Evolutionary conservation across 2,113 vertebrate genomes (phyloP), one percentile per base, ranked within the genome.

Genomic region (Salvelinus sp.): DNA sequence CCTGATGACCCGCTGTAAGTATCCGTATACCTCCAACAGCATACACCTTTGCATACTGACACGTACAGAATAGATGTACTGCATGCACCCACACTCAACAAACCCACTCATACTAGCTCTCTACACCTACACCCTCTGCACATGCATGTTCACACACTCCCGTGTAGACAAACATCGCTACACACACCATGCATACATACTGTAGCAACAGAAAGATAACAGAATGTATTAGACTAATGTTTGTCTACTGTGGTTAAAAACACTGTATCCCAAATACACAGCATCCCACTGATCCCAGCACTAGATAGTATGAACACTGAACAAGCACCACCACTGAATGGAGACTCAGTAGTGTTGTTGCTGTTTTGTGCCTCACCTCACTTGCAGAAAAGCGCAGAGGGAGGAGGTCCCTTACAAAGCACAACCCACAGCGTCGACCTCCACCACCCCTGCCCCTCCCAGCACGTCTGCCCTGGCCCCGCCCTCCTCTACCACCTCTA

Each of bases 1-100:
- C 92, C 94, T 28, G 95, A 96, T 90, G 93, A 93, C 78, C 90
- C 86, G 80, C 91, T 87, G 96, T 98, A 93, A 97, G 96, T 95
- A 38, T 62, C n/a, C 33, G 60, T 33, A 14, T 14, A 58, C 74
- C 70, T 27, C 10, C 73, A 76, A 54, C 3, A 54, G 12, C 28
- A 64, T 44, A 23, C 63, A 65, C 66, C 76, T 54, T 22, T 54
- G 38, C 54, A 79, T 14, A 30, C 62, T 60, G 20, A 27, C 30
- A 72, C 69, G 57, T 69, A 66, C 27, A 72, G 57, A 25, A 70
- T 20, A 64, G 65, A 22, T 6, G 3, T 5, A 69, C 14, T 28
- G 4, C 77, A 79, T 68, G 73, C 30, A 69, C n/a, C 2, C 23
- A 33, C 57, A 28, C 16, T 38, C 20, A 66, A 74, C 38, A 76